phyloP scores from a whole-genome alignment of 2,113 vertebrate genomes.

The Choloepus hoffmanni region DNA sequence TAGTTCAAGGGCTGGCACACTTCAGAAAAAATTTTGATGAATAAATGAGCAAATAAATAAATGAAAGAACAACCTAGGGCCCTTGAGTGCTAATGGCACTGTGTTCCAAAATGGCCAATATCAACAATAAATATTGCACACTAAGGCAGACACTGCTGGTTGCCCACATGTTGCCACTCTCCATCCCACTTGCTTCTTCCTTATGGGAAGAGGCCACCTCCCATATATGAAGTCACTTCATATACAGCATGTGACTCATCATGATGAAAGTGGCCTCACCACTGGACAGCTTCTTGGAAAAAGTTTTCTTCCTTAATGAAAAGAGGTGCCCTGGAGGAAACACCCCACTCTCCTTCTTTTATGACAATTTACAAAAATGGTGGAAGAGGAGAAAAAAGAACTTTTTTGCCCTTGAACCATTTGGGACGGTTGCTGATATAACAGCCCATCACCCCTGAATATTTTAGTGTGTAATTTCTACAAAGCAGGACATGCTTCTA shows the following conservation, averaged over 20 bases:
- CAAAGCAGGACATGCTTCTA: background rate
- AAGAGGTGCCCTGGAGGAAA: background rate
- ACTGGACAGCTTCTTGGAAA: background rate
- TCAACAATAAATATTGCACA: background rate
- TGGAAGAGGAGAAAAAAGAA: background rate
- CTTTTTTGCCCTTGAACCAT: background rate
- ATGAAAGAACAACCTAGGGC: background rate
- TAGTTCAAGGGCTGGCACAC: too few relatives aligned
- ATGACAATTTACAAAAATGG: background rate
- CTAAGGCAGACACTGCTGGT: background rate
- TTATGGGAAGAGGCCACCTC: background rate
- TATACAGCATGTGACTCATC: background rate
- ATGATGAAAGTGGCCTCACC: background rate
- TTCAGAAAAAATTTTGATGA: too few relatives aligned
- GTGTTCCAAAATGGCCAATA: background rate
- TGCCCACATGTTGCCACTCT: background rate
- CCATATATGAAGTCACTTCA: background rate
- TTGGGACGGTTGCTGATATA: background rate
- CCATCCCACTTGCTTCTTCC: background rate
- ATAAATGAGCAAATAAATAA: background rate
- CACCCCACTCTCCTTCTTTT: background rate
- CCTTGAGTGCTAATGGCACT: background rate
- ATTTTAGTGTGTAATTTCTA: background rate
- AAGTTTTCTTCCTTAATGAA: background rate
- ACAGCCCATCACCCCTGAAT: background rate